Evolutionary conservation across 2,888 invertebrate species (phyloP).

Genomic region (Sinohyriopsis cumingii): DNA sequence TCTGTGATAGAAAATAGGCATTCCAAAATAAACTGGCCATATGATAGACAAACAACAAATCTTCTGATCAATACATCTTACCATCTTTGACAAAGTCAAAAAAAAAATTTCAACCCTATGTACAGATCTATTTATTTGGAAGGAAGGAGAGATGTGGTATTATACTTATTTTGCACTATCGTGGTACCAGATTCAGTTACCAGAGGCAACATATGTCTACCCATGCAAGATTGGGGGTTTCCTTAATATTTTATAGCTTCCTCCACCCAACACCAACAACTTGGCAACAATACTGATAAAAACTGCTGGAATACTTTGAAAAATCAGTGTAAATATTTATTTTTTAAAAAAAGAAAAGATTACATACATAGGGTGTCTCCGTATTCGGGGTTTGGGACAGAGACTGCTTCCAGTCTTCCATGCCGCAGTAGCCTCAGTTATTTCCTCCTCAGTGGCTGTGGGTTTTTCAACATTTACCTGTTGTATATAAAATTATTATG

Average conservation of each 20-base stretch:
- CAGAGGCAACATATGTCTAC: not conserved
- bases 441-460: conserved; percentile 48
- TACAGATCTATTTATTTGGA: too few relatives aligned
- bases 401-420: conserved; percentile 47
- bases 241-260: not conserved
- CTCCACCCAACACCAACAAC: not conserved
- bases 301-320: not conserved
- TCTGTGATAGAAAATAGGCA: too few relatives aligned
- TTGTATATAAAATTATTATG: not conserved
- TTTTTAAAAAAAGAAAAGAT: too few relatives aligned
- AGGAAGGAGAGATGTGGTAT: too few relatives aligned
- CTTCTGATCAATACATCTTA: too few relatives aligned
- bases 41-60: too few relatives aligned
- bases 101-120: too few relatives aligned
- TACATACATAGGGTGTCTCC: conserved; percentile 61
- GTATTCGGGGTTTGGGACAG: conserved; percentile 37
- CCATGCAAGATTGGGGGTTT: not conserved
- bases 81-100: too few relatives aligned
- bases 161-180: too few relatives aligned
- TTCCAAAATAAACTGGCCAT: too few relatives aligned
- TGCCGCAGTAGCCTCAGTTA: conserved; percentile 42
- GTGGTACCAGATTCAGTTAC: too few relatives aligned
- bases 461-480: conserved; percentile 25
- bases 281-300: not conserved
- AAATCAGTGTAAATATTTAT: not conserved